Evolutionary conservation across 2,888 invertebrate genomes (phyloP), one percentile per base, ranked within the genome.

Genomic region (Itoplectis maculator): DNA sequence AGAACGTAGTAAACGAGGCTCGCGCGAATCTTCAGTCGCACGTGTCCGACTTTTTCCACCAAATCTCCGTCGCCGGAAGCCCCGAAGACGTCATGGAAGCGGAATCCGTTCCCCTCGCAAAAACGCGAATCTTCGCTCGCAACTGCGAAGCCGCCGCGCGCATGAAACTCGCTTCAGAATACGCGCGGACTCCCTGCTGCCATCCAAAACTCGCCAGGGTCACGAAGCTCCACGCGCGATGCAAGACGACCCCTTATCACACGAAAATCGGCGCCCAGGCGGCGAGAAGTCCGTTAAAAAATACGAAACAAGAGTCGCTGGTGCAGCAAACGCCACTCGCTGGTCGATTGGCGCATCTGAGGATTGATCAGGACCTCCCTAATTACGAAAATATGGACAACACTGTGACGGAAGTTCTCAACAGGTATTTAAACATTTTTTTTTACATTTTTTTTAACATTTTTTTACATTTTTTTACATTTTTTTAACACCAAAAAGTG

Each of bases 21-120:
- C 88, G 92, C 1, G 88, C 88, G 40, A 91, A 91, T 84, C 88
- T 92, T 13, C 92, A 92, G 66, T 91, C 92, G 15, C 92, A 92
- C 88, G 92, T 92, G 0, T 91, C 92, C 13, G 92, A 92, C 75
- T 92, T 92, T 65, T 92, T 92, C 35, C 91, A 92, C 13, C 92
- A 92, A 79, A 92, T 92, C 6, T 90, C 92, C 40, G 88, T 92
- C 83, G 92, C 92, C 13, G 92, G 91, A 15, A 92, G 92, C 76
- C 92, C 92, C 40, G 92, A 92, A 54, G 92, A 92, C 83, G 91
- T 92, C 40, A 92, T 92, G 92, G 92, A 92, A 79, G 89, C 90
- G 3, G 92, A 89, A 2, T 88, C 91, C 7, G 89, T 92, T 51
- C 90, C 91, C 0, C 80, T 90, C 8, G 75, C 88, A 37, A 86